Evolutionary conservation across 2,113 vertebrate species (phyloP), one percentile per base, ranked within the genome.

Genomic region (Pygoscelis adeliae): DNA sequence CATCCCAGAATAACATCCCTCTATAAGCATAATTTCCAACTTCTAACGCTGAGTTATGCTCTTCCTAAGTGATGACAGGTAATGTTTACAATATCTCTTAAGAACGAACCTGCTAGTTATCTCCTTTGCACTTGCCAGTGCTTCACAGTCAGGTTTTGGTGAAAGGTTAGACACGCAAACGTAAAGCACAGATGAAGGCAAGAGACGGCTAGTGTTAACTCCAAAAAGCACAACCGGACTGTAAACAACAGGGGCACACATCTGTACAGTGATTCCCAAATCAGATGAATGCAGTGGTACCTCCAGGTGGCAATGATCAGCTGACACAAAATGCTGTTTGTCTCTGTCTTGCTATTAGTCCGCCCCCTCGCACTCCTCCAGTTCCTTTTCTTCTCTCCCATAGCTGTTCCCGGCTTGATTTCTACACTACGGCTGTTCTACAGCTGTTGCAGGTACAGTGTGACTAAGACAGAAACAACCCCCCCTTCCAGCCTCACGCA

Each of bases 231-330:
- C 50, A 80, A 32, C 19, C 1, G 0, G 34, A 58, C 26, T 62
- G 47, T 52, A 29, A 71, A 50, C 22, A 87, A 55, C 9, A 61
- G 23, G 40, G 25, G 42, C 15, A 26, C 27, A n/a, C 50, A 59
- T 27, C 55, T 78, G 55, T 16, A 67, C 56, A 87, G 81, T 0
- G 0, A 30, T 27, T 94, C 87, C 55, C 29, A 69, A 27, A 65
- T 2, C 25, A 36, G 16, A 44, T 11, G 20, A 92, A 65, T 0
- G 1, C 2, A 1, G 17, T 4, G n/a, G 38, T 38, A 77, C 56
- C 53, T 63, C 61, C 65, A 78, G 67, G 15, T 5, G 26, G 55
- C 32, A 84, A 38, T 1, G 0, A 63, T 34, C 61, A 78, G 29
- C 38, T 71, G 69, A 53, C 63, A 78, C 15, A 85, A 73, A 78